Evolutionary conservation across 2,797 vertebrate species (phyloP).

Genomic region (Fistularia commersonii): DNA sequence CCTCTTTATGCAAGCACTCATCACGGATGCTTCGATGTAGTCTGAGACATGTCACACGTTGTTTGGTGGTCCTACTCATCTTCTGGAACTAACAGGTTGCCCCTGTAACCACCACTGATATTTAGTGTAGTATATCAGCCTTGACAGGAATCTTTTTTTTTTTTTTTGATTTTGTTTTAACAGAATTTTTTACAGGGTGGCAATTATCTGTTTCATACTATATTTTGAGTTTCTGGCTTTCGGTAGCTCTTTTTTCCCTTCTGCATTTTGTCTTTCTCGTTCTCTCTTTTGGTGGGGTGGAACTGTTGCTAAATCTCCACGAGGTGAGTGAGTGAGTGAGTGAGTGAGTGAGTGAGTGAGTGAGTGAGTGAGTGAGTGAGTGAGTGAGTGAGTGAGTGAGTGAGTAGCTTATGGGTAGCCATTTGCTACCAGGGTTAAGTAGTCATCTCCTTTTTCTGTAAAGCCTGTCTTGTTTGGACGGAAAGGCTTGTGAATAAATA

Average conservation of each 20-base stretch:
- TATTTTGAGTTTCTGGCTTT: no score
- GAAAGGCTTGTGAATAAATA: constrained; percentile 67
- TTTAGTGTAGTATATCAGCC: constrained; percentile 7
- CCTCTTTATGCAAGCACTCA: not conserved
- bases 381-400: constrained; percentile 37
- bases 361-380: no score
- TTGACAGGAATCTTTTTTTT: not conserved
- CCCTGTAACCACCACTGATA: no score
- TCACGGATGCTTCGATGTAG: constrained; percentile 23
- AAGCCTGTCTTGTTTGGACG: constrained; percentile 47
- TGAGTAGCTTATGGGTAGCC: constrained; percentile 45
- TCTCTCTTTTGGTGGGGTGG: constrained; percentile 12
- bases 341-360: constrained; percentile 17
- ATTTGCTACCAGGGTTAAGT: constrained; percentile 55
- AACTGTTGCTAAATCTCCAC: constrained; percentile 2
- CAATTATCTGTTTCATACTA: no score
- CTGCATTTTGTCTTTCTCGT: not conserved
- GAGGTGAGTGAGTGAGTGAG: constrained; percentile 22
- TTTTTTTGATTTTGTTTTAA: no score
- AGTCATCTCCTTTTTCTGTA: constrained; percentile 45
- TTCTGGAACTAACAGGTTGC: no score
- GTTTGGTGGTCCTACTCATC: no score
- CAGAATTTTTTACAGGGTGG: not conserved
- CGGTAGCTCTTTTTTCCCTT: not conserved
- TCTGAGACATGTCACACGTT: constrained; percentile 4